phyloP scores from a whole-genome alignment of 2,888 invertebrate species.

The Cylindroiulus punctatus region DNA sequence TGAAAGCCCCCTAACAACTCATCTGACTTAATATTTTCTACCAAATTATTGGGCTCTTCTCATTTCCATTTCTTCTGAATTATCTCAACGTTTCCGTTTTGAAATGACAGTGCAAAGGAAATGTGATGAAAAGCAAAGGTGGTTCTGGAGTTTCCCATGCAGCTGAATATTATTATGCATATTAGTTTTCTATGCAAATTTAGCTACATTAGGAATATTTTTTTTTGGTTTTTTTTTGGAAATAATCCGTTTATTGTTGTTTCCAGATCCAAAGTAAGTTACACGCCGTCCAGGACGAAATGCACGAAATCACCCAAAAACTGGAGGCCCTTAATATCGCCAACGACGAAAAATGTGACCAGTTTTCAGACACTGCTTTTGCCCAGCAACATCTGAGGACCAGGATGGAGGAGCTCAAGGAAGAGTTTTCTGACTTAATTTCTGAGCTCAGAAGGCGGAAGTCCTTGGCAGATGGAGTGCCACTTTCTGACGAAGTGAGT shows the following conservation, averaged over 20 bases:
- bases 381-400: slow-evolving; percentile 61
- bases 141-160: too few relatives aligned
- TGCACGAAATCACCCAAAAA: slow-evolving; percentile 62
- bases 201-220: too few relatives aligned
- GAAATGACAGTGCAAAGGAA: too few relatives aligned
- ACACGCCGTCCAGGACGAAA: slow-evolving; percentile 65
- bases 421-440: slow-evolving; percentile 66
- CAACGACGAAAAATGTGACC: neutral
- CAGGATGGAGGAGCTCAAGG: slow-evolving; percentile 64
- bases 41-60: too few relatives aligned
- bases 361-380: slow-evolving; percentile 57
- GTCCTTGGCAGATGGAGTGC: slow-evolving; percentile 63
- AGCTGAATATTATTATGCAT: too few relatives aligned
- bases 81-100: too few relatives aligned
- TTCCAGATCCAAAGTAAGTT: slow-evolving; percentile 64
- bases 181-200: too few relatives aligned
- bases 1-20: too few relatives aligned
- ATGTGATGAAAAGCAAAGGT: too few relatives aligned
- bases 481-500: slow-evolving; percentile 60
- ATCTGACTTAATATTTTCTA: too few relatives aligned
- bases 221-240: too few relatives aligned
- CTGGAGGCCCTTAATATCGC: slow-evolving; percentile 59
- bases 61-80: too few relatives aligned
- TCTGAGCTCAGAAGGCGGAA: slow-evolving; percentile 66
- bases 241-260: slow-evolving; percentile 19